Percentiles rank a stretch among this genome's conserved stretches.
phyloP scores from a whole-genome alignment of 2,113 vertebrate genomes.

The Bucco capensis region DNA sequence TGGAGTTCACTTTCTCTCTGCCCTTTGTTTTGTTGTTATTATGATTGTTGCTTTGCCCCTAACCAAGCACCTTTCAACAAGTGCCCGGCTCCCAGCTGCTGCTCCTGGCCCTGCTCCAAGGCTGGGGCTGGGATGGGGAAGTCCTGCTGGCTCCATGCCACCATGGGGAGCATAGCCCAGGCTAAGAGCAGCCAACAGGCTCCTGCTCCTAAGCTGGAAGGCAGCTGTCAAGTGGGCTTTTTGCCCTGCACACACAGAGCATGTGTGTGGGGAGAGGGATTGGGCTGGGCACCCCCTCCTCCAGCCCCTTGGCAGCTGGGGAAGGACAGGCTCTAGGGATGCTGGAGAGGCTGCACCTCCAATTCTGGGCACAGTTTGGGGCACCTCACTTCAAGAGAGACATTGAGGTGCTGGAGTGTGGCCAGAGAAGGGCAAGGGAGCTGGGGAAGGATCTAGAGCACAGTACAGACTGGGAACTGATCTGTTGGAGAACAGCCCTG shows the following conservation, averaged over 20 bases:
- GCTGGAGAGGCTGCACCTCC: not conserved
- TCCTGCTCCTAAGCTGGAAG: constrained; percentile 45
- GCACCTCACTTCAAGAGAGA: not conserved
- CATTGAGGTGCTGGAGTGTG: not conserved
- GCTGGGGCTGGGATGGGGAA: constrained; percentile 66
- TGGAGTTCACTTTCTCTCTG: constrained; percentile 19
- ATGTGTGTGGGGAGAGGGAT: not conserved
- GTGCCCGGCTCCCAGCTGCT: constrained; percentile 79
- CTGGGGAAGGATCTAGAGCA: too few relatives aligned
- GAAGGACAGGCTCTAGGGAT: not conserved
- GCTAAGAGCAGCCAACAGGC: constrained; percentile 7
- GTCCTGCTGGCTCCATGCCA: constrained; percentile 73
- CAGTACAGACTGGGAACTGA: too few relatives aligned
- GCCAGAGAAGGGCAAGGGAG: not conserved
- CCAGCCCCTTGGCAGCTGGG: rapidly evolving
- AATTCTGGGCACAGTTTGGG: not conserved
- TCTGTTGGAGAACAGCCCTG: too few relatives aligned
- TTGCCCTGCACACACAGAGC: not conserved
- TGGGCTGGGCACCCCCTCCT: not conserved
- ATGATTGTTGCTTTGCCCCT: constrained; percentile 59
- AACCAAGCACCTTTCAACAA: constrained; percentile 74
- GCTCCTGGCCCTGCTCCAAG: constrained; percentile 74
- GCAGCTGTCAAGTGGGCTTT: constrained; percentile 62
- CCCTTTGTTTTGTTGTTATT: constrained; percentile 4
- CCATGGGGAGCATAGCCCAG: not conserved